Evolutionary conservation across 2,797 vertebrate species (phyloP).

Genomic region (Pseudomugil tenellus): DNA sequence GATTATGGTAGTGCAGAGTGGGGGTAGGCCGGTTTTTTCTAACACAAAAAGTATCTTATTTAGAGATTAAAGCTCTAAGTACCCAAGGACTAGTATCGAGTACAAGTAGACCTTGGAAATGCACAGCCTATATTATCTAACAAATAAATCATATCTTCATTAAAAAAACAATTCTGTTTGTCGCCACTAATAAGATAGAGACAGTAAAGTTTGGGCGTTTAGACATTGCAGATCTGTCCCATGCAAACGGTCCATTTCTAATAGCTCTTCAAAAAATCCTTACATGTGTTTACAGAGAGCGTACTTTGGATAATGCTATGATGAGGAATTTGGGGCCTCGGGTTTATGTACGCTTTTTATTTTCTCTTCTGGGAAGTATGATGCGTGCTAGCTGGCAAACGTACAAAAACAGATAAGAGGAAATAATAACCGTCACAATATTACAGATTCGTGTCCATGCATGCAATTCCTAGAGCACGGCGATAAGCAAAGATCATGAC

Average conservation of each 20-base stretch:
- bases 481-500: slow-evolving; percentile 7
- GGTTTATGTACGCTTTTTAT: neutral
- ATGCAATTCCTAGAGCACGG: neutral
- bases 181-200: neutral
- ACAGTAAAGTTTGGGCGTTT: neutral
- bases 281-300: slow-evolving; percentile 6
- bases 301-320: slow-evolving; percentile 37
- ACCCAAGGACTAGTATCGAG: slow-evolving; percentile 38
- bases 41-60: slow-evolving; percentile 69
- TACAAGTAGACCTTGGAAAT: slow-evolving; percentile 14
- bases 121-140: slow-evolving; percentile 24
- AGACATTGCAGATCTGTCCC: slow-evolving; percentile 13
- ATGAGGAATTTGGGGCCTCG: slow-evolving; percentile 1
- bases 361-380: slow-evolving; percentile 17
- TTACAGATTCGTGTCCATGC: slow-evolving; percentile 25
- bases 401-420: slow-evolving; percentile 30
- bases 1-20: slow-evolving; percentile 68
- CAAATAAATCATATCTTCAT: slow-evolving; percentile 8
- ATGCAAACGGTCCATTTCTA: slow-evolving; percentile 33
- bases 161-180: slow-evolving; percentile 14
- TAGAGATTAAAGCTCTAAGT: slow-evolving; percentile 64
- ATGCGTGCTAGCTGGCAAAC: slow-evolving; percentile 12
- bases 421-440: slow-evolving; percentile 14
- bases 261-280: slow-evolving; percentile 18
- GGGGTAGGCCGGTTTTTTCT: slow-evolving; percentile 25